Evolutionary conservation across 2,113 vertebrate genomes (phyloP).

Genomic region (Cinclus cinclus): DNA sequence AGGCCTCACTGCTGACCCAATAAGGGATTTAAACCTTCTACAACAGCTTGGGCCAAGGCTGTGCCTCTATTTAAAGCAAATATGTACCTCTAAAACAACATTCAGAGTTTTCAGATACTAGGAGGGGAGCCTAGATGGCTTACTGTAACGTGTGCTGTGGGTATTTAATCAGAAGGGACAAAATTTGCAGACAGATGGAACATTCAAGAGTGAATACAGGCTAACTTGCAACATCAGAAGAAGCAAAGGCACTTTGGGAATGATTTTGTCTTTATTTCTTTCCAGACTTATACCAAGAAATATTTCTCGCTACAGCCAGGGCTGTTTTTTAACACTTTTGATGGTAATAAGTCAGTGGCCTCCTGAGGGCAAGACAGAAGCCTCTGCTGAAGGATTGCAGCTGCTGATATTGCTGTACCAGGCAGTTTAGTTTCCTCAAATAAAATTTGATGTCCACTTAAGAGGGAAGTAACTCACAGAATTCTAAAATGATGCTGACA

Average conservation of each 20-base stretch:
- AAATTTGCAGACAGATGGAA: not conserved
- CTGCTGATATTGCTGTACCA: not conserved
- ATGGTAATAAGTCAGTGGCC: not conserved
- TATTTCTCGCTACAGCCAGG: not conserved
- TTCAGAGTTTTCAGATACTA: not conserved
- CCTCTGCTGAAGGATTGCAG: not conserved
- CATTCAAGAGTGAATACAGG: not conserved
- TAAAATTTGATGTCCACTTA: not conserved
- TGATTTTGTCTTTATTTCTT: not conserved
- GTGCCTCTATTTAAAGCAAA: not conserved
- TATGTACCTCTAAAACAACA: not conserved
- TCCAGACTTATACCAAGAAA: not conserved
- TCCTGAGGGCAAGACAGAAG: not conserved
- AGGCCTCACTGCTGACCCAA: not conserved
- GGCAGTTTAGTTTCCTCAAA: not conserved
- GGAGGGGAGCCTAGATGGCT: not conserved
- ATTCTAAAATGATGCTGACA: not conserved
- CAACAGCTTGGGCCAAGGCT: not conserved
- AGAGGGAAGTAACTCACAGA: not conserved
- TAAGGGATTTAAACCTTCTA: not conserved
- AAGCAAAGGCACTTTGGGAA: fast-evolving
- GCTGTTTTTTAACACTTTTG: not conserved
- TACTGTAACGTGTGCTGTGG: not conserved
- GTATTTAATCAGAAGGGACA: not conserved
- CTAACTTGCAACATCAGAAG: not conserved